phyloP scores from a whole-genome alignment of 2,113 vertebrate species.

The Pelmatolapia mariae region DNA sequence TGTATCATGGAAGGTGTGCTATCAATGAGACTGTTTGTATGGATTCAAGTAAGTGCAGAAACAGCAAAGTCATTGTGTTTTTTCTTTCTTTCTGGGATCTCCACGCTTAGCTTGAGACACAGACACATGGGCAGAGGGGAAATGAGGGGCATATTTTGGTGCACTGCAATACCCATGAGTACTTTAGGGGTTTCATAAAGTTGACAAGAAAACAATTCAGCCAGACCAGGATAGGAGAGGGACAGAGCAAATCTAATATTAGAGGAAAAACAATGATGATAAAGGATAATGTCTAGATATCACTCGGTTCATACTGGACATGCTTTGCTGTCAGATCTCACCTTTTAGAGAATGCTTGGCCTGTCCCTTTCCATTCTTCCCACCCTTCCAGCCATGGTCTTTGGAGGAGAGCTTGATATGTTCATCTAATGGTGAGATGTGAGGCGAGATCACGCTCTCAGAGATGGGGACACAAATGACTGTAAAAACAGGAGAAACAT shows the following conservation, averaged over 20 bases:
- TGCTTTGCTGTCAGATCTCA: conserved; percentile 24
- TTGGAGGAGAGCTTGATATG: conserved; percentile 80
- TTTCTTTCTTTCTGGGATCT: conserved; percentile 1
- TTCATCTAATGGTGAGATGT: conserved; percentile 84
- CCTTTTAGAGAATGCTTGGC: conserved; percentile 88
- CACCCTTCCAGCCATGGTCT: conserved; percentile 81
- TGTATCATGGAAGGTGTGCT: conserved; percentile 30
- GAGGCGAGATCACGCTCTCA: conserved; percentile 84
- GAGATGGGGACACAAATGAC: conserved; percentile 88
- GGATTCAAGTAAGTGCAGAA: conserved; percentile 35
- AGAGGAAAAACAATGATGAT: background rate
- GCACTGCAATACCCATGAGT: conserved; percentile 17
- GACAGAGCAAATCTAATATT: background rate
- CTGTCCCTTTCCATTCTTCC: conserved; percentile 79
- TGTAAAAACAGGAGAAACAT: conserved; percentile 25
- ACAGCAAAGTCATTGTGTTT: conserved; percentile 51
- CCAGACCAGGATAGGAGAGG: background rate
- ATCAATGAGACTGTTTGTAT: conserved; percentile 29
- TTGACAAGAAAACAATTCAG: conserved; percentile 23
- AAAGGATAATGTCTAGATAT: background rate
- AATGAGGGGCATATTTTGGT: conserved; percentile 48
- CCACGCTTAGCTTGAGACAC: conserved; percentile 22
- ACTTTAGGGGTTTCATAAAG: conserved; percentile 3
- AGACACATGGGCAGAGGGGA: conserved; percentile 43
- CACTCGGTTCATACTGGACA: background rate